A percentile compares a stretch with the other conserved stretches of the same genome.
Evolutionary conservation across 2,113 vertebrate genomes (phyloP).

Genomic region (Opisthocomus hoazin): DNA sequence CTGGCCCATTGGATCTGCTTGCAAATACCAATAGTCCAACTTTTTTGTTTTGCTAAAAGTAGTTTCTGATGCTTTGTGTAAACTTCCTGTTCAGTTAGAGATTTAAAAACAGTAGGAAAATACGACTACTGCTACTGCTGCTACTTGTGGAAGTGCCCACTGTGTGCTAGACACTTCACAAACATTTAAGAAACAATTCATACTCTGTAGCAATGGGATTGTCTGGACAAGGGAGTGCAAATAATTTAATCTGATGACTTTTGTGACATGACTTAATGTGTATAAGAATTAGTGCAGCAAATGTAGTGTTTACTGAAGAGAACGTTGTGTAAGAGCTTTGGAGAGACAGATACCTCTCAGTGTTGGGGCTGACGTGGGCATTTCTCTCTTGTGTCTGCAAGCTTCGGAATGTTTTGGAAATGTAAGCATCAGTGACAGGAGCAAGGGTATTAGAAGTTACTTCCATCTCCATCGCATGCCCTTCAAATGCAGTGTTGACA

Average conservation of each 20-base stretch:
- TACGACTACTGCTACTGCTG: accelerated
- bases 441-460: background rate
- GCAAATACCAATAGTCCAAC: background rate
- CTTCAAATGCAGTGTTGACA: background rate
- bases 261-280: background rate
- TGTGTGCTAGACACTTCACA: background rate
- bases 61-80: background rate
- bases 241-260: background rate
- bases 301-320: background rate
- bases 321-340: background rate
- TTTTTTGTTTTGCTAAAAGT: background rate
- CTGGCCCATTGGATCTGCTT: background rate
- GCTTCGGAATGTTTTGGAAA: background rate
- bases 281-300: background rate
- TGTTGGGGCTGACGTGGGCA: background rate
- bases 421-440: background rate
- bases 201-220: background rate
- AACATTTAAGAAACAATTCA: background rate
- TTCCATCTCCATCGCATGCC: background rate
- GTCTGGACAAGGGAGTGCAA: background rate
- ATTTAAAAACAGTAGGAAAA: background rate
- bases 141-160: background rate
- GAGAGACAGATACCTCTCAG: background rate
- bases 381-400: background rate
- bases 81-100: background rate